Base-by-base conservation (phyloP, 1,140 invertebrate genomes). In the Mercenaria mercenaria region DNA sequence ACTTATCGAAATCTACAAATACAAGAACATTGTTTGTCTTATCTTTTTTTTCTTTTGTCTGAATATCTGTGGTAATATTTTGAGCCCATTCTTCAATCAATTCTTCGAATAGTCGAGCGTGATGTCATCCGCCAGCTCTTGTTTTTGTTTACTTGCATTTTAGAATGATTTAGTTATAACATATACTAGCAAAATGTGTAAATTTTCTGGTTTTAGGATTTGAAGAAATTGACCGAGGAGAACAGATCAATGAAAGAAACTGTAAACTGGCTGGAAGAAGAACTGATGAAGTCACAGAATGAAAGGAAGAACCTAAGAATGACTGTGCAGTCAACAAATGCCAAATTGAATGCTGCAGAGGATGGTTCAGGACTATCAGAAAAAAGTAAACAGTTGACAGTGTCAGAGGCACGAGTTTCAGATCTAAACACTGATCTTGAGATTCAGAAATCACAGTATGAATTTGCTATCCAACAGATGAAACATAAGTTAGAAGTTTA, bases 391-490 rank as follows among this genome's bases (percentile, higher is more conserved):
- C 39, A 88, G 37, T 29, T 82, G 34, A 37, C 52, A 29, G 67
- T n/a, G 0, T 64, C 64, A 34, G 64, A 81, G 59, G 59, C 86
- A 1, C 26, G 72, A 67, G 43, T 80, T 61, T 47, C 72, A n/a
- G 41, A 84, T 26, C 79, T 83, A 10, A 74, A 32, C 23, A 50
- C 29, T 43, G 88, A 89, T 41, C 29, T 82, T 2, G 79, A 79
- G 18, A 67, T 64, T n/a, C 85, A 91, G 37, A 82, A 77, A 41
- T 74, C 87, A 11, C 76, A 91, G 69, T 72, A 89, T 43, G 79
- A 89, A 64, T 76, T 82, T 29, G 41, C 67, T 37, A 89, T 82
- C 20, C n/a, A 72, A 20, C 50, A 89, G 39, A 29, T 82, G 72
- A 87, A 91, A 39, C 41, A 37, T n/a, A 72, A 87, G 39, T 74